phyloP scores from a whole-genome alignment of 30 jellyfish, hydroid and myxozoan species.

The Catostylus mosaicus region DNA sequence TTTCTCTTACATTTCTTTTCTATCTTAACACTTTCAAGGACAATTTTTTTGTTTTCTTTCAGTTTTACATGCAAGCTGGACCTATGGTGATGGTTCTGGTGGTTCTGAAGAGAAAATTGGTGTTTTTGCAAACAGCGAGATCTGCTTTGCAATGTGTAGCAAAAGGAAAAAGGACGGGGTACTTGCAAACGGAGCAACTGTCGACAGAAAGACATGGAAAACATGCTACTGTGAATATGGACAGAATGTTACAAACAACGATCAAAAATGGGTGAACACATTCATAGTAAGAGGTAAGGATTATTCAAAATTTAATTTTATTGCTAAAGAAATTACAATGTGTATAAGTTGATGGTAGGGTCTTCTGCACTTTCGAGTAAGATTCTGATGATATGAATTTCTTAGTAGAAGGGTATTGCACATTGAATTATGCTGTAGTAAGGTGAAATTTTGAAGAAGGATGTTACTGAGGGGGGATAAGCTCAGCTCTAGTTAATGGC shows the following conservation, averaged over 20 bases:
- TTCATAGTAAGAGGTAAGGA: constrained; percentile 46
- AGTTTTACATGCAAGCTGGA: constrained; percentile 55
- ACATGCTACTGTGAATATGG: constrained; percentile 69
- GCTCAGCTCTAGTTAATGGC: too few relatives aligned
- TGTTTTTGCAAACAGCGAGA: constrained; percentile 54
- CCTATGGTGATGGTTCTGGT: constrained; percentile 64
- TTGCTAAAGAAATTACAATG: too few relatives aligned
- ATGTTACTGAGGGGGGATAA: too few relatives aligned
- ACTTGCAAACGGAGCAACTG: constrained; percentile 71
- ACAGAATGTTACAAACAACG: constrained; percentile 41
- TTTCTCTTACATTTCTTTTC: too few relatives aligned
- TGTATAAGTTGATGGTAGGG: too few relatives aligned
- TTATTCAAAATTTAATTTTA: too few relatives aligned
- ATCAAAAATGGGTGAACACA: constrained; percentile 39
- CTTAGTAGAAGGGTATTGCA: too few relatives aligned
- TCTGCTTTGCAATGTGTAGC: constrained; percentile 58
- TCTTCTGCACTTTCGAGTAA: too few relatives aligned
- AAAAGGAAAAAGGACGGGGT: constrained; percentile 37
- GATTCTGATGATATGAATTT: too few relatives aligned
- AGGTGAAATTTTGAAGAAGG: too few relatives aligned
- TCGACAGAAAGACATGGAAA: constrained; percentile 46
- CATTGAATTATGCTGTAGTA: too few relatives aligned
- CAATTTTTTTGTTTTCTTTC: background rate
- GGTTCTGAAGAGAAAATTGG: constrained; percentile 64
- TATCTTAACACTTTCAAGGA: too few relatives aligned